These are phyloP conservation scores for Chymomyza procnemis DNA, from an alignment of 2,888 invertebrate species.

Conservation along the genomic window DNA sequence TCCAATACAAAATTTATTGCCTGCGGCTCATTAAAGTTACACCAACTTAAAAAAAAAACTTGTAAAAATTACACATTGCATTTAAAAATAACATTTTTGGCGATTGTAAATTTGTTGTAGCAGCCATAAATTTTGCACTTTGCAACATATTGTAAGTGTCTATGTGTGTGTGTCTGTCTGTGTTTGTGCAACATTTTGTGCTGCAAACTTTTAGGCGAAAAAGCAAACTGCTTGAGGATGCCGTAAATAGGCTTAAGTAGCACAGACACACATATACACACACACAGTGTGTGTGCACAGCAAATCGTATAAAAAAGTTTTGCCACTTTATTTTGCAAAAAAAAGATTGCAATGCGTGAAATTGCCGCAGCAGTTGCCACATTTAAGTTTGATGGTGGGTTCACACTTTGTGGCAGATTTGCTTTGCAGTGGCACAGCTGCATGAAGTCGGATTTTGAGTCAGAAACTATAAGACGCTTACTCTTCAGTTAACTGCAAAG, in stretches of 20 bases:
- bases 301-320: neutral
- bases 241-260: slow-evolving; percentile 34
- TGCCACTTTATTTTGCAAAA: neutral
- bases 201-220: slow-evolving; percentile 31
- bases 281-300: neutral
- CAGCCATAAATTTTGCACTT: neutral
- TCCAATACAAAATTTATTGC: neutral
- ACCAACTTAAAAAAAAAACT: neutral
- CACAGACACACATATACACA: too few relatives aligned
- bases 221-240: slow-evolving; percentile 15
- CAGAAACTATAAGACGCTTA: too few relatives aligned
- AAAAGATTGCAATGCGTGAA: neutral
- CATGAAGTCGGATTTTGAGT: too few relatives aligned
- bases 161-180: neutral
- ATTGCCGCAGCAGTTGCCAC: neutral
- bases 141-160: neutral
- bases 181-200: slow-evolving; percentile 1
- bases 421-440: too few relatives aligned
- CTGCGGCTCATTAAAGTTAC: neutral
- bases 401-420: too few relatives aligned
- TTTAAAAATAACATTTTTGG: neutral
- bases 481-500: too few relatives aligned
- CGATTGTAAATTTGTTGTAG: neutral
- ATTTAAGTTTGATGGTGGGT: neutral
- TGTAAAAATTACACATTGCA: neutral